Evolutionary conservation across 2,888 invertebrate genomes (phyloP), one percentile per base, ranked within the genome.

Genomic region (Athalia rosae): DNA sequence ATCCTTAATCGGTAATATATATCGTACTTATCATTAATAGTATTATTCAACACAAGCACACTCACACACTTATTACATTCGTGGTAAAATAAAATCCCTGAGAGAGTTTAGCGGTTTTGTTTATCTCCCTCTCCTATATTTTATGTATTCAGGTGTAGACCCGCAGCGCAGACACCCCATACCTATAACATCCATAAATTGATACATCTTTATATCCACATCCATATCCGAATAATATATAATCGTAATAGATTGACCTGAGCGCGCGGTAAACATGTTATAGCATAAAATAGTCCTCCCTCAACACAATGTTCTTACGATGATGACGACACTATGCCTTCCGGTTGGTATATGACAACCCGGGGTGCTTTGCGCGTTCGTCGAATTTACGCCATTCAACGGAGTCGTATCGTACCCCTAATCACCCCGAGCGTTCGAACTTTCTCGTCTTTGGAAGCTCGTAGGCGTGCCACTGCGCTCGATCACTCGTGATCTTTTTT

Each of bases 71-170:
- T 84, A 86, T 88, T 87, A 88, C 89, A 89, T 88, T 82, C 88
- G 85, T 84, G 87, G 84, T 87, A 87, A 88, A 87, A 84, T 87
- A 88, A 87, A 87, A 87, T 89, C 88, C 87, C 88, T 88, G 87
- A 89, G 85, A 85, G 85, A 81, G 85, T 86, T 86, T 85, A 84
- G 84, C 85, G 84, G 84, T 83, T 85, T 80, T 79, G 81, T 79
- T 81, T 78, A 76, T 47, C 43, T 79, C 66, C 61, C 28, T 67
- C 28, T 47, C 13, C 15, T 48, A 4, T 6, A 8, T 28, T 11
- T 41, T 11, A 50, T 64, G 7, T 4, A 9, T 41, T 53, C 53
- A 4, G n/a, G 41, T 28, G 8, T 9, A 41, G n/a, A n/a, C 56
- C 3, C 7, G 7, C 6, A 69, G n/a, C 13, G 43, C n/a, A 45